These are phyloP conservation scores for Menidia menidia DNA, from an alignment of 2,797 vertebrate species.

Conservation along the genomic window DNA sequence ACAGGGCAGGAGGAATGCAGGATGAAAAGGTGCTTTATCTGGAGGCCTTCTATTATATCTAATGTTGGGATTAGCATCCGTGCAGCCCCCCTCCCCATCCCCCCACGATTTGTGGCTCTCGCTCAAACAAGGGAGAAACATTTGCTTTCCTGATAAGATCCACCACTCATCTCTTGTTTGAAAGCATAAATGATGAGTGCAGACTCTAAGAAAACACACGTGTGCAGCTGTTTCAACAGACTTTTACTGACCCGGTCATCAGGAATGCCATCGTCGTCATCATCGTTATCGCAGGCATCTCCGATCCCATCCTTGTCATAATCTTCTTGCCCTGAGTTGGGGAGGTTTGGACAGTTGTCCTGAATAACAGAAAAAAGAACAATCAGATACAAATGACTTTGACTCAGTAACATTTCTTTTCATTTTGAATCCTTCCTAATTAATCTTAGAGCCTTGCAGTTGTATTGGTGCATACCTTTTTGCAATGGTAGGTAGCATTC, in stretches of 20 bases:
- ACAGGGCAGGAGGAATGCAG: conserved; percentile 26
- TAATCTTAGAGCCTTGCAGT: background rate
- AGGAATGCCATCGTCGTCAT: conserved; percentile 93
- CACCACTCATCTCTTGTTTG: conserved; percentile 36
- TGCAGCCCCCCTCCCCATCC: conserved; percentile 60
- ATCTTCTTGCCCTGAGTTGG: conserved; percentile 98
- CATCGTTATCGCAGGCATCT: conserved; percentile 94
- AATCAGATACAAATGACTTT: background rate
- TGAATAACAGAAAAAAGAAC: conserved; percentile 58
- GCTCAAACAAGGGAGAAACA: conserved; percentile 59
- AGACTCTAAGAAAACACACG: conserved; percentile 20
- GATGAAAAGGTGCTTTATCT: conserved; percentile 75
- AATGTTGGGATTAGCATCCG: conserved; percentile 69
- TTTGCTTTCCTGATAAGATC: conserved; percentile 67
- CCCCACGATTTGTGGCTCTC: conserved; percentile 78
- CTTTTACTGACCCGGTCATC: conserved; percentile 89
- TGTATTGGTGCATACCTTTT: conserved; percentile 84
- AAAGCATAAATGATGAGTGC: conserved; percentile 63
- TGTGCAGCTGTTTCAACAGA: conserved; percentile 1
- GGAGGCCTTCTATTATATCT: conserved; percentile 64
- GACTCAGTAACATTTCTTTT: background rate
- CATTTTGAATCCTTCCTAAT: background rate
- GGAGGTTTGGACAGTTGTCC: conserved; percentile 98
- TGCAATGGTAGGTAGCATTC: conserved; percentile 98
- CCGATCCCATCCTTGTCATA: conserved; percentile 96